A percentile compares a stretch with the other conserved stretches of the same genome.
Conservation (phyloP, 2,797 vertebrate genomes). For the Acipenser ruthenus region DNA sequence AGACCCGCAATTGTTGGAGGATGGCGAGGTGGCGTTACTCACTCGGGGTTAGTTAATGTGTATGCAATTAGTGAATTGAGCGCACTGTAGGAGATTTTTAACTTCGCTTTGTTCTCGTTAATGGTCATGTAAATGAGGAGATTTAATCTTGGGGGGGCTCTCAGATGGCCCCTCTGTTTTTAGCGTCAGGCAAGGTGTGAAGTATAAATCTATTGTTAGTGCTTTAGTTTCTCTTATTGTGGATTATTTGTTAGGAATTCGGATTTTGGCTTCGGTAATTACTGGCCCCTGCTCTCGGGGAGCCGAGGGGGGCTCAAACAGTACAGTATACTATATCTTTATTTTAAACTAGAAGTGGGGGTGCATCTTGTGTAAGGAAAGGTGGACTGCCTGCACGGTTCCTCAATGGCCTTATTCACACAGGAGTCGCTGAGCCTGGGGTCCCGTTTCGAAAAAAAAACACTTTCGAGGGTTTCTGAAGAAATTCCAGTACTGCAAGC, state of each 20-base stretch:
- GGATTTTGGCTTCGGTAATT: conserved; percentile 28
- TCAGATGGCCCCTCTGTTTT: conserved; percentile 7
- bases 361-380: too few species aligned
- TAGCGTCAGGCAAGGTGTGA: conserved; percentile 18
- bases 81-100: conserved; percentile 38
- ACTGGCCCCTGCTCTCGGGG: conserved; percentile 18
- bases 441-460: too few species aligned
- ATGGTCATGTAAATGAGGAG: conserved; percentile 48
- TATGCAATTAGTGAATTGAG: conserved; percentile 29
- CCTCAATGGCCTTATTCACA: too few species aligned
- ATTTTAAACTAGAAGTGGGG: too few species aligned
- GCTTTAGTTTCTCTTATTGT: conserved; percentile 17
- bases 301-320: conserved; percentile 12
- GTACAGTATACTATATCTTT: too few species aligned
- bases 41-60: conserved; percentile 3
- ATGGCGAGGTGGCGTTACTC: not conserved
- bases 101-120: conserved; percentile 33
- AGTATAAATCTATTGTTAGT: conserved; percentile 20
- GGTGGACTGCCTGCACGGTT: too few species aligned
- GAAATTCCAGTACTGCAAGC: too few species aligned
- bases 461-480: too few species aligned
- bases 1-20: not conserved
- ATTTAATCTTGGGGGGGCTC: conserved; percentile 33
- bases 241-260: conserved; percentile 31
- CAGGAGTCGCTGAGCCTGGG: too few species aligned